Base-by-base conservation (phyloP, 2,113 vertebrate genomes). In the Apodemus sylvaticus region DNA sequence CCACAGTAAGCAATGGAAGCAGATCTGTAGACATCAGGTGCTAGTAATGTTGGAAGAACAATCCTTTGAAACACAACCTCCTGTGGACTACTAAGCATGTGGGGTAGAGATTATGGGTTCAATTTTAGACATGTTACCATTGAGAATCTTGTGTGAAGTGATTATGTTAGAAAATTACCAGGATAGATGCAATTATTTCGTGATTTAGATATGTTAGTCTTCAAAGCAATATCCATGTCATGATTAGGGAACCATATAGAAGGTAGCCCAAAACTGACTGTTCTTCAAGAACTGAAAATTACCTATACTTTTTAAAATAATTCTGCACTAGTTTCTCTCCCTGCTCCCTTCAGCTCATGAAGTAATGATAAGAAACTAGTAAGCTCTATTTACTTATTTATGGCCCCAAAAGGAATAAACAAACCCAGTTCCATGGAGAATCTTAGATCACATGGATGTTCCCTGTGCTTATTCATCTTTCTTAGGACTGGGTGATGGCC, bases 271-370 rank as follows among this genome's bases (percentile, higher is more conserved):
- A 36, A 7, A 7, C 51, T 85, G 64, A 36, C n/a, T 66, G 19
- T 48, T 82, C 3, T 90, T 93, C 31, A 88, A 8, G 48, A 90
- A 93, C 60, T 95, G 10, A 20, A 93, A 53, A 31, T 86, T 91
- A 26, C 58, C 48, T 36, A 48, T 86, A 62, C 55, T 78, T 90
- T 96, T 96, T 96, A 10, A 79, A 96, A 45, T 91, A 62, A 1
- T 71, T 93, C 53, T 55, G 9, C 7, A 45, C 26, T 88, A 22
- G 1, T 87, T 53, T 39, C 19, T 53, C 17, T 82, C 51, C 16
- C 22, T 22, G 20, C 92, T 68, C 48, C n/a, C 36, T 93, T 89
- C 70, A 74, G 20, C 51, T 26, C 71, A 29, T 77, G 34, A 94
- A 94, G 60, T 14, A 26, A 26, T 60, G 48, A 1, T 73, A 78